Evolutionary conservation across 2,888 invertebrate genomes (phyloP).

Genomic region (Timema cristinae): DNA sequence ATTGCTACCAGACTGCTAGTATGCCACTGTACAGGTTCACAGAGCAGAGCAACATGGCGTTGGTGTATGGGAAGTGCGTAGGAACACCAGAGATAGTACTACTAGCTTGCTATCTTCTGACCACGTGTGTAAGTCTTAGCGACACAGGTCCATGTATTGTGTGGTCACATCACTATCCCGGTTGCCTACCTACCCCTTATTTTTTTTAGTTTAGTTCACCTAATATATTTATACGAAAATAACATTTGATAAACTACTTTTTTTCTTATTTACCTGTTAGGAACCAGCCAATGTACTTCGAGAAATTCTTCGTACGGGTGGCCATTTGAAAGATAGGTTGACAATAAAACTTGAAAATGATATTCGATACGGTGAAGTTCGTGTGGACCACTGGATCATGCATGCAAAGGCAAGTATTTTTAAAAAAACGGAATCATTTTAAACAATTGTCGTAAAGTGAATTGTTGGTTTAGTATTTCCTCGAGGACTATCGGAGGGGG

Average conservation of each 20-base stretch:
- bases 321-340: slow-evolving; percentile 76
- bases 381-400: slow-evolving; percentile 83
- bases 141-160: too few relatives aligned
- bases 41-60: too few relatives aligned
- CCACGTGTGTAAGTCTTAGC: too few relatives aligned
- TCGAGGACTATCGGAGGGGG: too few relatives aligned
- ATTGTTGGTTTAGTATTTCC: not conserved
- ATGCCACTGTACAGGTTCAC: too few relatives aligned
- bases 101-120: too few relatives aligned
- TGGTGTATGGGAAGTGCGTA: too few relatives aligned
- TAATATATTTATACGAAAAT: too few relatives aligned
- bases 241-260: slow-evolving; percentile 19
- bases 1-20: too few relatives aligned
- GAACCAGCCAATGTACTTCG: slow-evolving; percentile 71
- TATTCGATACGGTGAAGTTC: slow-evolving; percentile 81
- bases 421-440: not conserved
- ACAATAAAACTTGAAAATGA: slow-evolving; percentile 82
- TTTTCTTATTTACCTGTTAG: slow-evolving; percentile 40
- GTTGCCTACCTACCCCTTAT: not conserved
- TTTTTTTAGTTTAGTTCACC: not conserved
- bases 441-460: not conserved
- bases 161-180: too few relatives aligned
- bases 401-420: slow-evolving; percentile 62
- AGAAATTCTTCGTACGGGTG: slow-evolving; percentile 72
- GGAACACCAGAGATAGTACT: too few relatives aligned